phyloP scores from a whole-genome alignment of 2,113 vertebrate species.

The Phrynocephalus versicolor region DNA sequence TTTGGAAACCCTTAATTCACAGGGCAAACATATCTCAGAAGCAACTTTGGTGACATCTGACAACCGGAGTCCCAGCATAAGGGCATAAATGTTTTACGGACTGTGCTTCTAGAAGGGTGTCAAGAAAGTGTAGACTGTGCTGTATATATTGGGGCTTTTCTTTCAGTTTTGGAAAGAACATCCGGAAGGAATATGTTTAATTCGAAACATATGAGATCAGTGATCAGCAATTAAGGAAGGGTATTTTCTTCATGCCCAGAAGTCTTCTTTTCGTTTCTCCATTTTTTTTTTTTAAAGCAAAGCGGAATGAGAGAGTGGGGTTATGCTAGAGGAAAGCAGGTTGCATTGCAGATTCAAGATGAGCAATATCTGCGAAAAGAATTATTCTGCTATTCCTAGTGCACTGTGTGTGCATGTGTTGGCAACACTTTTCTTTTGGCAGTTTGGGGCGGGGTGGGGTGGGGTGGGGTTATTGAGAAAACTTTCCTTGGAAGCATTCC shows the following conservation, averaged over 20 bases:
- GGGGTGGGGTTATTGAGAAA: background rate
- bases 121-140: background rate
- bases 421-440: background rate
- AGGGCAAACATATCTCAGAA: too few species aligned
- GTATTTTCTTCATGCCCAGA: background rate
- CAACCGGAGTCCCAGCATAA: background rate
- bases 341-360: background rate
- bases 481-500: background rate
- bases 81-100: background rate
- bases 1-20: too few species aligned
- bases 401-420: background rate
- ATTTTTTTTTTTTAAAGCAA: background rate
- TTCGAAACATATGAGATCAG: background rate
- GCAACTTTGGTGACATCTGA: too few species aligned
- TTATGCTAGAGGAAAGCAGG: background rate
- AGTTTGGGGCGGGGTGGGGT: background rate
- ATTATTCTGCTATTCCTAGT: background rate
- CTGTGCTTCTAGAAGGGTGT: background rate
- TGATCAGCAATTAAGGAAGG: background rate
- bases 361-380: background rate
- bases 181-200: background rate
- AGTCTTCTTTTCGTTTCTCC: background rate
- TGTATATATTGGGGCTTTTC: background rate
- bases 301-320: too few species aligned
- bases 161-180: background rate